These are phyloP conservation scores for Heterotis niloticus DNA, from an alignment of 2,113 vertebrate species.

Conservation along the genomic window DNA sequence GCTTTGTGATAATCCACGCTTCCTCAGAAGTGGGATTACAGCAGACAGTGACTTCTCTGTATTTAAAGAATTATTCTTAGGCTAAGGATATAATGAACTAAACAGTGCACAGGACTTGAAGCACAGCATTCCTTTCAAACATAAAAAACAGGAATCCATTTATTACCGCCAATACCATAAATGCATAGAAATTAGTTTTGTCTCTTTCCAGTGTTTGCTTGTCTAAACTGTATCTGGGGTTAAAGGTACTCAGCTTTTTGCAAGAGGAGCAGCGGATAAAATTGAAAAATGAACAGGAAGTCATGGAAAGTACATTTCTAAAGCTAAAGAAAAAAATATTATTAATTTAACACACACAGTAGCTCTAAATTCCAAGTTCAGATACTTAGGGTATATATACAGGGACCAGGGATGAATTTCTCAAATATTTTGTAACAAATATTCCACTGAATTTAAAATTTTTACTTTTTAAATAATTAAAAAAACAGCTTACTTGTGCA, in stretches of 20 bases:
- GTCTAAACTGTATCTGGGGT: neutral
- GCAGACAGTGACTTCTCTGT: neutral
- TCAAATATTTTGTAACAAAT: no score
- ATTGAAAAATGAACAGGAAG: no score
- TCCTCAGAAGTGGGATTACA: conserved; percentile 9
- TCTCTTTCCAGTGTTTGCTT: neutral
- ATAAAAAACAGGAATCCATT: neutral
- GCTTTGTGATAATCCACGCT: neutral
- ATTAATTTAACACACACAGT: neutral
- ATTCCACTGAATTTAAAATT: neutral
- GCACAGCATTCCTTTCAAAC: neutral
- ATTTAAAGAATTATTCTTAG: neutral
- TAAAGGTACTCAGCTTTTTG: neutral
- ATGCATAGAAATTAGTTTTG: conserved; percentile 1
- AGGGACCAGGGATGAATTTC: no score
- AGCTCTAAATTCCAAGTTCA: no score
- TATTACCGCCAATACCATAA: neutral
- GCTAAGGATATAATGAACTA: neutral
- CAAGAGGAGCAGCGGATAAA: no score
- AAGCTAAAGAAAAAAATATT: neutral
- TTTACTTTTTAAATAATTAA: neutral
- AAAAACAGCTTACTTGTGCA: neutral
- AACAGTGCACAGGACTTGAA: neutral
- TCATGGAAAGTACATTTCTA: neutral
- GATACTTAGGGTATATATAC: no score